These are phyloP conservation scores for Epizoanthus ramosus DNA, from an alignment of 92 coral and sea anemone species.

Conservation along the genomic window DNA sequence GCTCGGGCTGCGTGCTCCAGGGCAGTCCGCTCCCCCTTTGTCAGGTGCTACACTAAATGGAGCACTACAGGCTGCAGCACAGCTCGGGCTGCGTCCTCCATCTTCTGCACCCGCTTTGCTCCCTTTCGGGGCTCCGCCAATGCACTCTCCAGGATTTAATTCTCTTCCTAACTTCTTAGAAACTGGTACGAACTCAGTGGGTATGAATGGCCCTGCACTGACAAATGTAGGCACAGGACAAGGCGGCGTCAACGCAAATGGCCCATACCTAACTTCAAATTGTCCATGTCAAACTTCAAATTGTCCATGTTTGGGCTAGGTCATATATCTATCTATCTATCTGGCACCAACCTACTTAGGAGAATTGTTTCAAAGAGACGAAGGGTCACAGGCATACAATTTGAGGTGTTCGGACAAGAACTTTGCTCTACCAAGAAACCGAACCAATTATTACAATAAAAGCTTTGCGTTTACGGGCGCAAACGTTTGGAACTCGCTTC, in stretches of 20 bases:
- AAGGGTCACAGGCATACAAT: no score
- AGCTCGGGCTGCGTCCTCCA: conserved; percentile 12
- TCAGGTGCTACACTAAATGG: conserved; percentile 26
- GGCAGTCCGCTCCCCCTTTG: conserved; percentile 1
- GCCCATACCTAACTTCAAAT: not conserved
- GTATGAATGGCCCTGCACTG: conserved; percentile 7
- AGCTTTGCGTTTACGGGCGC: no score
- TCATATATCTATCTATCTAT: no score
- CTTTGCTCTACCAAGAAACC: no score
- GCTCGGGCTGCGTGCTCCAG: no score
- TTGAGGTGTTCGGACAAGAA: no score
- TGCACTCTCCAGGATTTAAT: conserved; percentile 22
- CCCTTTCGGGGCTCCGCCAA: not conserved
- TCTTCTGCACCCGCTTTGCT: no score
- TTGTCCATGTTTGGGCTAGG: conserved; percentile 11
- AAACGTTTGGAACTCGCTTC: no score
- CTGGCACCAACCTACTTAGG: no score
- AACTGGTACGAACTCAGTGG: not conserved
- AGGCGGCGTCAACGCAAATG: not conserved
- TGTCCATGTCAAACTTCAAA: conserved; percentile 18
- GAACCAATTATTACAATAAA: no score
- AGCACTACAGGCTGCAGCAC: conserved; percentile 24
- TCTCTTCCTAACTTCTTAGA: conserved; percentile 15
- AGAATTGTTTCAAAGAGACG: no score
- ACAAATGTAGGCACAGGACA: not conserved